Evolutionary conservation across 2,113 vertebrate genomes (phyloP), one percentile per base, ranked within the genome.

Genomic region (Pholis gunnellus): DNA sequence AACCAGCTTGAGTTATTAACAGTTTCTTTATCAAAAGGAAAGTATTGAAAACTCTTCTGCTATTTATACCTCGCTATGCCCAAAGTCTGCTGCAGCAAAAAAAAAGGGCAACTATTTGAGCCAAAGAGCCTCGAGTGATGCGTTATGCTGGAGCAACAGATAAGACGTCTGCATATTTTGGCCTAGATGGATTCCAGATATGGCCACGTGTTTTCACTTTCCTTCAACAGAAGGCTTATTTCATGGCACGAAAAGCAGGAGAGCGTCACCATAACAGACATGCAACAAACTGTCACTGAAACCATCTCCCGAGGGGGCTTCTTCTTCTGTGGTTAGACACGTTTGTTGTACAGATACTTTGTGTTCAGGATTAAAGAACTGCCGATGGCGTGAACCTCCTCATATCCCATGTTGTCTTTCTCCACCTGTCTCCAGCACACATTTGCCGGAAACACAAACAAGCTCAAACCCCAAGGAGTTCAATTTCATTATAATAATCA

Each of bases 401-500:
- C 34, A 34, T 38, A 31, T 25, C 13, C 40, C 6, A 18, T 20
- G 9, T 8, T 25, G 15, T 60, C 61, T 56, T 11, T 46, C 36
- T 65, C 17, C 27, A 52, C 25, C 61, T 31, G 38, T 72, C 72
- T 67, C 34, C 22, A 5, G 27, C 36, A 36, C 20, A 68, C 9
- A 7, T 59, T 22, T 8, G 54, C 13, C 9, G 54, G 25, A 34
- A n/a, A 69, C 22, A 56, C 8, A 71, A 4, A 27, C 44, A 2
- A 46, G 44, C 66, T 29, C 31, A 44, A 76, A 86, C 81, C 81
- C 79, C 1, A 18, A 90, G 83, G 89, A 89, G 82, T 92, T 81
- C 5, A 65, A 87, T 94, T 94, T 93, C 92, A 94, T 94, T 91
- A 87, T 48, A 82, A 90, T 79, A 69, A 95, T 95, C 94, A 95